Conservation (phyloP, 2,888 invertebrate genomes). For the Tinea pellionella region DNA sequence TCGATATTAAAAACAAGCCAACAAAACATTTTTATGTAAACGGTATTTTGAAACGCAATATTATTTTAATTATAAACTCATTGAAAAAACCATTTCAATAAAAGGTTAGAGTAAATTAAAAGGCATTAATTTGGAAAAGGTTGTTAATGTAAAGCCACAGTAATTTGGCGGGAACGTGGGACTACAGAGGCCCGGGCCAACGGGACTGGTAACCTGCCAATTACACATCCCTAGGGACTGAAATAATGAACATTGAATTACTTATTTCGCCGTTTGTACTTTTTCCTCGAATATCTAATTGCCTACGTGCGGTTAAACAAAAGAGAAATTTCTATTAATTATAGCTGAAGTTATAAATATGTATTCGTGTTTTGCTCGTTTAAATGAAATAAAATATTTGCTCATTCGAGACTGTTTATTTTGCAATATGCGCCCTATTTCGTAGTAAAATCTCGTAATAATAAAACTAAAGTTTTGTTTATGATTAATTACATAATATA, state of each 20-base stretch:
- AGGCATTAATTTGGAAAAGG: slow-evolving; percentile 4
- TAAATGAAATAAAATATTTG: no score
- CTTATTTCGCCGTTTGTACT: slow-evolving; percentile 1
- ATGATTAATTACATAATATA: no score
- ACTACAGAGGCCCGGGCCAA: background rate
- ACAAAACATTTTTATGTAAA: no score
- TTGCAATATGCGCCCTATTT: no score
- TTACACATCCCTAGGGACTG: background rate
- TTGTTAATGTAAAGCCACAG: background rate
- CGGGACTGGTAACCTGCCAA: slow-evolving; percentile 8
- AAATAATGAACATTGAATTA: slow-evolving; percentile 10
- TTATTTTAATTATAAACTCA: background rate
- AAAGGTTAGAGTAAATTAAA: slow-evolving; percentile 6
- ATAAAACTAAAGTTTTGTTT: no score
- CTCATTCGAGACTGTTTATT: no score
- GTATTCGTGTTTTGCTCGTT: no score
- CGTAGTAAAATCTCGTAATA: no score
- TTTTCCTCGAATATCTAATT: slow-evolving; percentile 9
- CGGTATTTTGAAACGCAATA: background rate
- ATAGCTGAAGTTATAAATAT: background rate
- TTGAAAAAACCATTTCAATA: background rate
- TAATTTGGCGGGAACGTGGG: background rate
- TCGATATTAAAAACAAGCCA: no score
- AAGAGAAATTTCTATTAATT: background rate
- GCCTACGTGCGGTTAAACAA: slow-evolving; percentile 5